Conservation (phyloP, 1,140 invertebrate species). For the Bombus ignitus region DNA sequence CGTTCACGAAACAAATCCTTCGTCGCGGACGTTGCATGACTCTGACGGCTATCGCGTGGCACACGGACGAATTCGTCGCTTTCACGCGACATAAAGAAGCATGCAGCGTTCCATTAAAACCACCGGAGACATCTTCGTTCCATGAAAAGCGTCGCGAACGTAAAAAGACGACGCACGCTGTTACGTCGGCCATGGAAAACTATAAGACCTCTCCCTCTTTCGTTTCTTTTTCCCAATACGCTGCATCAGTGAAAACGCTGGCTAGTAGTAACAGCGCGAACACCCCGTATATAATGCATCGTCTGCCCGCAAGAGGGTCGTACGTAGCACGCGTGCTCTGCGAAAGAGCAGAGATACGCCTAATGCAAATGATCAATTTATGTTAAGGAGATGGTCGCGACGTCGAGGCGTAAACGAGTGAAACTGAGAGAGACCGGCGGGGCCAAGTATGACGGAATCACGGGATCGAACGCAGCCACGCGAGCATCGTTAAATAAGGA, state of each 20-base stretch:
- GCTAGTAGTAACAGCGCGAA: no score
- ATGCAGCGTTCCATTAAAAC: no score
- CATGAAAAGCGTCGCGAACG: no score
- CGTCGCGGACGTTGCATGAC: no score
- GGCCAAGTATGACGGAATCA: constrained; percentile 1
- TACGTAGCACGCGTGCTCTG: not conserved
- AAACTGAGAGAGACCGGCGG: not conserved
- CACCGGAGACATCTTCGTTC: no score
- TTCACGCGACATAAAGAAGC: no score
- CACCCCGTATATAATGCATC: not conserved
- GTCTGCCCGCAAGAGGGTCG: constrained; percentile 2
- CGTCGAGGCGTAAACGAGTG: not conserved
- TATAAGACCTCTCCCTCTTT: no score
- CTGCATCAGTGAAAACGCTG: accelerated
- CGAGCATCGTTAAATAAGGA: constrained; percentile 38
- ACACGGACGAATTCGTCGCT: no score
- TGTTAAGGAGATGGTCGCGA: not conserved
- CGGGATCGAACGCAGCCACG: not conserved
- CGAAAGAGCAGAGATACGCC: constrained; percentile 7
- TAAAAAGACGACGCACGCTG: no score
- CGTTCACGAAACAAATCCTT: accelerated
- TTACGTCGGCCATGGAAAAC: no score
- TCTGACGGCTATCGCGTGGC: no score
- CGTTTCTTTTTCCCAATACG: no score
- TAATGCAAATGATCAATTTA: constrained; percentile 34